phyloP scores from a whole-genome alignment of 2,113 vertebrate species.

The Notarius lentiginosus region DNA sequence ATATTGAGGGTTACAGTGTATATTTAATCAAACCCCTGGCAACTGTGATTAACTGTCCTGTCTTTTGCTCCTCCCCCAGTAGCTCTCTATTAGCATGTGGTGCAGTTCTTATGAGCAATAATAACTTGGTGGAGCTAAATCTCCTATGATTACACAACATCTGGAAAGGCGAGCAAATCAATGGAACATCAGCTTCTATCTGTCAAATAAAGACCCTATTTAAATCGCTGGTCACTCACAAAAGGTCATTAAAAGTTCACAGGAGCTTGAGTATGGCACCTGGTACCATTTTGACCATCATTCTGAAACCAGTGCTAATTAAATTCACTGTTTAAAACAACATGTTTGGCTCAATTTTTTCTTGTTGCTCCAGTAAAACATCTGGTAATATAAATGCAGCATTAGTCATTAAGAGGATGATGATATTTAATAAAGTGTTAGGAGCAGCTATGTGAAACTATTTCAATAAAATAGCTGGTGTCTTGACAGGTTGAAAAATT shows the following conservation, averaged over 20 bases:
- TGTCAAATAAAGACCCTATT: neutral
- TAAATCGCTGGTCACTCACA: neutral
- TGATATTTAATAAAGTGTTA: neutral
- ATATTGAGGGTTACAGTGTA: neutral
- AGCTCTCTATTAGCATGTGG: neutral
- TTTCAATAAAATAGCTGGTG: neutral
- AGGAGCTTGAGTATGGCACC: neutral
- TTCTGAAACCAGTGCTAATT: neutral
- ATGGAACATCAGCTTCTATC: neutral
- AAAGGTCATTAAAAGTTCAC: neutral
- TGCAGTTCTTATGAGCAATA: neutral
- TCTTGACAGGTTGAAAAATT: neutral
- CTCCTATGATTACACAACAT: neutral
- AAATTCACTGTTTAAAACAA: neutral
- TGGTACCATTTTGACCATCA: neutral
- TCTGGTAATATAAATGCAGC: neutral
- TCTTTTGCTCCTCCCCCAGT: neutral
- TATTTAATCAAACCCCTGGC: too few species aligned
- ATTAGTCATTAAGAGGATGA: neutral
- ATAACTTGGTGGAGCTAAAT: neutral
- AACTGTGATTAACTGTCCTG: neutral
- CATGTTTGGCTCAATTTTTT: neutral
- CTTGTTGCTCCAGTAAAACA: neutral
- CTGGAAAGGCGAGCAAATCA: neutral
- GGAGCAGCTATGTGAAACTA: neutral